phyloP scores from a whole-genome alignment of 2,888 invertebrate species.

The Apeira syringaria region DNA sequence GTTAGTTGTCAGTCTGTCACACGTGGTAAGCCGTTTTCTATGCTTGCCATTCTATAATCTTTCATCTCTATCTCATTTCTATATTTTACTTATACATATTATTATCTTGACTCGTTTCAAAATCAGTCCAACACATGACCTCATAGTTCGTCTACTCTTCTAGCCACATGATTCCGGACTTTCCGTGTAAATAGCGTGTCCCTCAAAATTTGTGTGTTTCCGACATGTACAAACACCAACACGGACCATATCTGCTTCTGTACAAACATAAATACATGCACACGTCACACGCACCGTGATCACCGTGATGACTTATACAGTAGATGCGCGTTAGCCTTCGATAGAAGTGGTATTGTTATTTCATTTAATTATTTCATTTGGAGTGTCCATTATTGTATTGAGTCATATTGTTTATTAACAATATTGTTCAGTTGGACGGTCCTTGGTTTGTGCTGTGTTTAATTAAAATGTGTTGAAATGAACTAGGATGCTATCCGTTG shows the following conservation, averaged over 20 bases:
- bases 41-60: no score
- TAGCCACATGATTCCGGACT: slow-evolving; percentile 19
- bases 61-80: no score
- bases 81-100: no score
- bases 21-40: no score
- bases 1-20: no score
- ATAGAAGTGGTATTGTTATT: neutral
- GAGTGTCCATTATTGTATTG: neutral
- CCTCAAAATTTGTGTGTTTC: slow-evolving; percentile 31
- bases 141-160: neutral
- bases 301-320: neutral
- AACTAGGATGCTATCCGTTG: slow-evolving; percentile 7
- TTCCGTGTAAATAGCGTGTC: slow-evolving; percentile 45
- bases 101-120: no score
- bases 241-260: slow-evolving; percentile 13
- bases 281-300: neutral
- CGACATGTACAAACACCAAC: slow-evolving; percentile 34
- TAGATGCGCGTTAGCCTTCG: neutral
- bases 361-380: neutral
- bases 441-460: neutral
- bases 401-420: neutral
- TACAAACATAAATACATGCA: no score
- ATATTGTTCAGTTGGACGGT: neutral
- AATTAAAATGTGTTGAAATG: neutral
- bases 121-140: neutral